Conservation (phyloP, 2,888 invertebrate species). For the Polydrusus cervinus region DNA sequence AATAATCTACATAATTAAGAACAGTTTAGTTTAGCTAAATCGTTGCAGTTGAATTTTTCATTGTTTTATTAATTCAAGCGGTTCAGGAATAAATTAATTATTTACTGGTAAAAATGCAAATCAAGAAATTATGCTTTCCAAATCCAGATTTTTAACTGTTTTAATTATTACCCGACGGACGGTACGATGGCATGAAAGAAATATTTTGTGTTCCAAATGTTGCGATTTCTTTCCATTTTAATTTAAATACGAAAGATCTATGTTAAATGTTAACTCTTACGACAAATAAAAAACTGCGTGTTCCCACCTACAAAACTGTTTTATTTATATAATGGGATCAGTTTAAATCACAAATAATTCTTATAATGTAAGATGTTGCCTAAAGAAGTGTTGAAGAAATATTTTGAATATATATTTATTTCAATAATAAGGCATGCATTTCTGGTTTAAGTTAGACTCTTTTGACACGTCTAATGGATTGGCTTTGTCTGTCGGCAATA, state of each 20-base stretch:
- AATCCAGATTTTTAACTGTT: background rate
- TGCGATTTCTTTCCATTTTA: background rate
- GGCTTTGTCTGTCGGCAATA: no score
- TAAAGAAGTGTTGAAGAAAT: no score
- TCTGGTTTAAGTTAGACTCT: no score
- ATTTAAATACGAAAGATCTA: background rate
- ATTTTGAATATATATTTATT: no score
- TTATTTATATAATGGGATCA: no score
- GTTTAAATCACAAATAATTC: no score
- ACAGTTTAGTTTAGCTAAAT: background rate
- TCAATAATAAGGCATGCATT: no score
- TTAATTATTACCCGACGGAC: conserved; percentile 5
- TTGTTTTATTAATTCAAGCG: conserved; percentile 10
- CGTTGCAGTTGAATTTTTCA: background rate
- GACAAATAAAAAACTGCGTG: no score
- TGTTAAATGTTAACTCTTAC: background rate
- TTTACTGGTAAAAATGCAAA: conserved; percentile 12
- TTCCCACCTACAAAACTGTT: no score
- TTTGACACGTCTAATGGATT: no score
- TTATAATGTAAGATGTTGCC: no score
- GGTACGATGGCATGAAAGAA: background rate
- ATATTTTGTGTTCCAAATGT: background rate
- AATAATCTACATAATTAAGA: conserved; percentile 1
- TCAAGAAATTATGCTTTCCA: background rate
- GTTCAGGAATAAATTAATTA: background rate